Conservation (phyloP, 2,888 invertebrate species). For the Rapana venosa region DNA sequence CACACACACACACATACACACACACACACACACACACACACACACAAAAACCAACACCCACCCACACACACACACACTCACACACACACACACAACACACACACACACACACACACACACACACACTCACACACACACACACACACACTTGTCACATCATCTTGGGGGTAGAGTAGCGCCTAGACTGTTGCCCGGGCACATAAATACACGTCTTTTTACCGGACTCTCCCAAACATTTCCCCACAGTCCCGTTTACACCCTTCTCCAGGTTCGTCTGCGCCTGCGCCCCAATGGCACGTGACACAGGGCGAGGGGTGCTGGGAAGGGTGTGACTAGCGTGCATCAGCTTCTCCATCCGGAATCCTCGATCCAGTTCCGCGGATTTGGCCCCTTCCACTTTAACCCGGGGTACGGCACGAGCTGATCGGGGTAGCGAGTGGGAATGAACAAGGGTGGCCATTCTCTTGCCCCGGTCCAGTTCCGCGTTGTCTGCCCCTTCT, state of each 20-base stretch:
- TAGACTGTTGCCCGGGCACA: slow-evolving; percentile 58
- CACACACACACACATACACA: not conserved
- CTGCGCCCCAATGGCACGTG: slow-evolving; percentile 58
- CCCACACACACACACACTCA: not conserved
- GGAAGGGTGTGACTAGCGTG: slow-evolving; percentile 58
- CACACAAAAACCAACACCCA: not conserved
- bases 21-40: not conserved
- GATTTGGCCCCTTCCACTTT: slow-evolving; percentile 61
- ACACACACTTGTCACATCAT: slow-evolving; percentile 47
- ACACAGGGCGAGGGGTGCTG: slow-evolving; percentile 55
- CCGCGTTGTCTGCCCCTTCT: slow-evolving; percentile 62
- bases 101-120: slow-evolving; percentile 4
- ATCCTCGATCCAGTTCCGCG: slow-evolving; percentile 60
- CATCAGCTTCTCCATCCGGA: slow-evolving; percentile 62
- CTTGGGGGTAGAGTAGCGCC: slow-evolving; percentile 51
- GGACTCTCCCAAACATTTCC: slow-evolving; percentile 56
- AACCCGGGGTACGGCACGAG: slow-evolving; percentile 60
- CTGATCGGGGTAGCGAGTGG: slow-evolving; percentile 53
- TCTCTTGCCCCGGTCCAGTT: slow-evolving; percentile 59
- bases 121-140: not conserved
- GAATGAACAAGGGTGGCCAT: slow-evolving; percentile 64
- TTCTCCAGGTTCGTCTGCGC: slow-evolving; percentile 56
- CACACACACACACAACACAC: not conserved
- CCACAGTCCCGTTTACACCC: slow-evolving; percentile 59
- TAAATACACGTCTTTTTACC: slow-evolving; percentile 59